Evolutionary conservation across 2,113 vertebrate genomes (phyloP), one percentile per base, ranked within the genome.

Genomic region (Gasterosteus nipponicus): DNA sequence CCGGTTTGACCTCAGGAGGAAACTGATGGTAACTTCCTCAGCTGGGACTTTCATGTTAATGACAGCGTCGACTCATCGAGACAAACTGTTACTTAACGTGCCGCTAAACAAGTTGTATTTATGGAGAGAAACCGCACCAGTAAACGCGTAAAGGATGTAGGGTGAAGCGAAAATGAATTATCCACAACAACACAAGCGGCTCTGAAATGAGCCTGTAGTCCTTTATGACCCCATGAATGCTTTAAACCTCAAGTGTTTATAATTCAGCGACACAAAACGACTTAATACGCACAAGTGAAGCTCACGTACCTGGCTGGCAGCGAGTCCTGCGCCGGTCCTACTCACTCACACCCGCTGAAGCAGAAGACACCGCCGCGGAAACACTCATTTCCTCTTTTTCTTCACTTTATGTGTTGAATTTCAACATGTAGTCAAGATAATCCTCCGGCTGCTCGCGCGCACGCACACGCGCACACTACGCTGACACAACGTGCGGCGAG

Each of bases 321-420:
- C 66, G 47, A 14, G 0, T 41, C 65, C 64, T 66, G 42, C 75
- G 7, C 57, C 69, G 47, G 29, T 31, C 4, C n/a, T 74, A 46
- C 46, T 7, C 33, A 10, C 6, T 29, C 7, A 22, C 61, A 68
- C 15, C 61, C 68, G 2, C 16, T 10, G n/a, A 63, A 79, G 64
- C 41, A 85, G 62, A 64, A 73, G 70, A 64, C 2, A 33, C 31
- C 57, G 60, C 33, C 46, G 2, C 44, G 35, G 10, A 75, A 31
- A 72, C 2, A 41, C 31, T 44, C 74, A 89, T 89, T 91, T 90
- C 89, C 88, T 87, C 88, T 77, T 86, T 85, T 72, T 77, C 41
- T 82, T 47, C 82, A 53, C 18, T 63, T 61, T 69, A 29, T 53
- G 66, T 44, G 12, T 47, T 35, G 1, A 41, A 68, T 87, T 80